phyloP scores from a whole-genome alignment of 2,113 vertebrate genomes.

The Xyrauchen texanus region DNA sequence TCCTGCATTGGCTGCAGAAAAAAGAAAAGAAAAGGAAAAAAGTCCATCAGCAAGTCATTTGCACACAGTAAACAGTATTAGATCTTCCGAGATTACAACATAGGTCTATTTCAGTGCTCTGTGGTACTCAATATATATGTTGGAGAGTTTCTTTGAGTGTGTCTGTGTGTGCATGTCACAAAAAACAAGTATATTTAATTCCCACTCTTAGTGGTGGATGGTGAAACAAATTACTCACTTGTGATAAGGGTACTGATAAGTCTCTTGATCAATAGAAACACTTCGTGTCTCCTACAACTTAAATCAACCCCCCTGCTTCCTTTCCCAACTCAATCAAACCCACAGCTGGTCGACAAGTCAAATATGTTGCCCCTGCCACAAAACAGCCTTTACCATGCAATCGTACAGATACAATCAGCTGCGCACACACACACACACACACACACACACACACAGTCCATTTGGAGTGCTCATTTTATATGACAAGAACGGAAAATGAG shows the following conservation, averaged over 20 bases:
- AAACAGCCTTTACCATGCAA: too few relatives aligned
- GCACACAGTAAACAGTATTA: neutral
- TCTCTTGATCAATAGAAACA: slow-evolving; percentile 56
- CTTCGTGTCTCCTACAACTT: slow-evolving; percentile 38
- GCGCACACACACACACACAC: too few relatives aligned
- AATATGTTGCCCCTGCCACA: neutral
- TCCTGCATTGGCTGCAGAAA: too few relatives aligned
- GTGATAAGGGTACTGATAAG: slow-evolving; percentile 54
- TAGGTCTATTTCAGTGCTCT: neutral
- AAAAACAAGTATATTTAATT: slow-evolving; percentile 56
- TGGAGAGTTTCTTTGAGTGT: neutral
- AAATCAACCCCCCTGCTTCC: neutral
- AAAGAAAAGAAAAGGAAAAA: neutral
- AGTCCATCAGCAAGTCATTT: neutral
- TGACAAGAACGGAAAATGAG: too few relatives aligned
- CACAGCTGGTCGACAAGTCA: neutral
- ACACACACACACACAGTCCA: too few relatives aligned
- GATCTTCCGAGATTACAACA: neutral
- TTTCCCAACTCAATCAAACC: neutral
- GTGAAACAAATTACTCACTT: slow-evolving; percentile 44
- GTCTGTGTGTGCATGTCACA: slow-evolving; percentile 13
- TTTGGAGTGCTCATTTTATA: too few relatives aligned
- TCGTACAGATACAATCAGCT: too few relatives aligned
- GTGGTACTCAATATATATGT: neutral
- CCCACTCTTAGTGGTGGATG: slow-evolving; percentile 25